Evolutionary conservation across 2,888 invertebrate genomes (phyloP).

Genomic region (Anthophora plumipes): DNA sequence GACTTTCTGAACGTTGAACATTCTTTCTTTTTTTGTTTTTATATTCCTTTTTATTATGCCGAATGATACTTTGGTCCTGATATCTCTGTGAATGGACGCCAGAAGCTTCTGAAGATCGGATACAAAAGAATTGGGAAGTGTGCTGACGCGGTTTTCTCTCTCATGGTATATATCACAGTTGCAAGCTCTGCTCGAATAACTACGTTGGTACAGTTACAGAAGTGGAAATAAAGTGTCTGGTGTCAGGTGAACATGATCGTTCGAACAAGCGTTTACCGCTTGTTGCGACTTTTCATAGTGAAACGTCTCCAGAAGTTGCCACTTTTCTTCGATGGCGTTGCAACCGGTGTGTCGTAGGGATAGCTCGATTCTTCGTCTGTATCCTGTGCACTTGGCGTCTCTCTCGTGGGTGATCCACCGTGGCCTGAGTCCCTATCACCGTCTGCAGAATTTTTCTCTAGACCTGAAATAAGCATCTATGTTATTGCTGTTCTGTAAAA

Average conservation of each 20-base stretch:
- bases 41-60: neutral
- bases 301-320: constrained; percentile 88
- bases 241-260: neutral
- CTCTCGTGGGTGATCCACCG: constrained; percentile 83
- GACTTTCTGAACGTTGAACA: neutral
- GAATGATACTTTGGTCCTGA: constrained; percentile 50
- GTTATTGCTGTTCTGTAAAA: too few species aligned
- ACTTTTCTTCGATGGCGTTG: constrained; percentile 79
- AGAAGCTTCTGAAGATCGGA: constrained; percentile 42
- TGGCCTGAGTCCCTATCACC: constrained; percentile 84
- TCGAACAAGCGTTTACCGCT: constrained; percentile 86
- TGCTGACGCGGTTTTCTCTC: constrained; percentile 48
- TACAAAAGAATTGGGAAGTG: constrained; percentile 3
- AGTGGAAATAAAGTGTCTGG: constrained; percentile 55
- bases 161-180: constrained; percentile 81
- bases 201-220: constrained; percentile 73
- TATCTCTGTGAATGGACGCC: constrained; percentile 11
- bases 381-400: constrained; percentile 82
- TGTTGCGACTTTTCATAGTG: constrained; percentile 89
- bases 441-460: constrained; percentile 77
- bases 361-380: constrained; percentile 87
- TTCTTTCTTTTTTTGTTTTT: neutral
- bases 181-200: constrained; percentile 80
- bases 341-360: constrained; percentile 77
- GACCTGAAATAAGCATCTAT: constrained; percentile 62